Percentiles rank a stretch among this genome's conserved stretches.
phyloP scores from a whole-genome alignment of 37 sponge, comb jelly and placozoan species.

The Geodia barretti region DNA sequence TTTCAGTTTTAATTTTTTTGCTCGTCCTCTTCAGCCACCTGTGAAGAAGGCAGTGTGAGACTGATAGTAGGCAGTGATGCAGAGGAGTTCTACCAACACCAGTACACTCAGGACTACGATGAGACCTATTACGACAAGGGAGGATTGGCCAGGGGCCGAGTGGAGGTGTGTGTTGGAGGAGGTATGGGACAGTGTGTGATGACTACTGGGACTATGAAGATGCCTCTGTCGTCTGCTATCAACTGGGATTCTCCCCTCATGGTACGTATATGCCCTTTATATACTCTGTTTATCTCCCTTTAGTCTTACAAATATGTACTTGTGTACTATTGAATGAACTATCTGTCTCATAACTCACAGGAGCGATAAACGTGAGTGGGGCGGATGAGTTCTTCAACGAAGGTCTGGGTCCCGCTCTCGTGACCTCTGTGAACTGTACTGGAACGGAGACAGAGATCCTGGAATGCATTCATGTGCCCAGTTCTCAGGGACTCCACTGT shows the following conservation, averaged over 20 bases:
- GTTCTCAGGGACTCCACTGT: constrained; percentile 3
- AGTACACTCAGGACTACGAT: background rate
- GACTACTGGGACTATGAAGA: constrained; percentile 36
- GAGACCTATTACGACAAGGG: constrained; percentile 20
- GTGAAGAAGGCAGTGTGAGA: background rate
- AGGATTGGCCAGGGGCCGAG: constrained; percentile 35
- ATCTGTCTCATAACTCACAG: background rate
- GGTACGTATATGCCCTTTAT: constrained; percentile 1
- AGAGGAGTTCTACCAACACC: background rate
- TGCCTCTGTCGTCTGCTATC: constrained; percentile 42
- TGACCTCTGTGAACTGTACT: constrained; percentile 15
- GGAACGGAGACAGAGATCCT: constrained; percentile 20
- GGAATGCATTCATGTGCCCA: background rate
- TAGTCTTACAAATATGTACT: background rate
- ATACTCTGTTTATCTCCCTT: background rate
- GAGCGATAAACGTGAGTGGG: background rate
- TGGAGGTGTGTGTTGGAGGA: constrained; percentile 41
- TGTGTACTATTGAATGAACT: too few species aligned
- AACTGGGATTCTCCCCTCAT: constrained; percentile 46
- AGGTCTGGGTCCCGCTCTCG: background rate
- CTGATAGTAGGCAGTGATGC: background rate
- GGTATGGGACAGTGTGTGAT: constrained; percentile 41
- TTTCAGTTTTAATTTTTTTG: background rate
- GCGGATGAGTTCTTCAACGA: background rate
- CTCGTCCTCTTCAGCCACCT: background rate